Percentiles rank a stretch among this genome's conserved stretches.
phyloP scores from a whole-genome alignment of 2,797 vertebrate genomes.

The Heteromormyrus szaboi region DNA sequence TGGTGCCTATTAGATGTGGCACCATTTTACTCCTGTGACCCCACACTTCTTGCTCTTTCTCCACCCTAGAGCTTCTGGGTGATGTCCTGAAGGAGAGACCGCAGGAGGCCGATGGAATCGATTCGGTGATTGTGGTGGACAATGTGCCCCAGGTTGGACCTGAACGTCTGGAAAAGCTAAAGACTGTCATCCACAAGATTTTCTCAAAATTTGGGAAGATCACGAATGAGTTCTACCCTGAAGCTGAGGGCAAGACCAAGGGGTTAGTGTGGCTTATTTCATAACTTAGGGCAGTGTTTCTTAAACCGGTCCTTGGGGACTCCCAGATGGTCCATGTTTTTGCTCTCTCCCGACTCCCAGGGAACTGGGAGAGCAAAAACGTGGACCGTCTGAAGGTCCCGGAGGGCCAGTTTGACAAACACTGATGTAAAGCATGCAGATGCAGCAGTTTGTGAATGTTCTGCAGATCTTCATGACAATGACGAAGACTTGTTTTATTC shows the following conservation, averaged over 20 bases:
- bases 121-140: conserved; percentile 90
- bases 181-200: conserved; percentile 96
- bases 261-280: conserved; percentile 62
- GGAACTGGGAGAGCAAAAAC: background rate
- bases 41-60: background rate
- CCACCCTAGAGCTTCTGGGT: conserved; percentile 69
- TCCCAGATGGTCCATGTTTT: background rate
- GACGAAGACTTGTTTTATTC: background rate
- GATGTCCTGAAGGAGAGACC: conserved; percentile 83
- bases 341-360: background rate
- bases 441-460: background rate
- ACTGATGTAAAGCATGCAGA: background rate
- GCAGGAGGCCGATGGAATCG: conserved; percentile 89
- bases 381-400: background rate
- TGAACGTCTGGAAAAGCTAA: conserved; percentile 87
- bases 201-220: conserved; percentile 98
- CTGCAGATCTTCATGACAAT: background rate
- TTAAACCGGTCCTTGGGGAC: background rate
- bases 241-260: conserved; percentile 87
- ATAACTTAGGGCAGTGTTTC: background rate
- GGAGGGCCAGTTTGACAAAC: background rate
- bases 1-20: background rate
- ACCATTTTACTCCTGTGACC: background rate
- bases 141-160: conserved; percentile 92
- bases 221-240: conserved; percentile 90